These are phyloP conservation scores for Mastigias papua DNA, from an alignment of 30 jellyfish, hydroid and myxozoan genomes.

Conservation along the genomic window DNA sequence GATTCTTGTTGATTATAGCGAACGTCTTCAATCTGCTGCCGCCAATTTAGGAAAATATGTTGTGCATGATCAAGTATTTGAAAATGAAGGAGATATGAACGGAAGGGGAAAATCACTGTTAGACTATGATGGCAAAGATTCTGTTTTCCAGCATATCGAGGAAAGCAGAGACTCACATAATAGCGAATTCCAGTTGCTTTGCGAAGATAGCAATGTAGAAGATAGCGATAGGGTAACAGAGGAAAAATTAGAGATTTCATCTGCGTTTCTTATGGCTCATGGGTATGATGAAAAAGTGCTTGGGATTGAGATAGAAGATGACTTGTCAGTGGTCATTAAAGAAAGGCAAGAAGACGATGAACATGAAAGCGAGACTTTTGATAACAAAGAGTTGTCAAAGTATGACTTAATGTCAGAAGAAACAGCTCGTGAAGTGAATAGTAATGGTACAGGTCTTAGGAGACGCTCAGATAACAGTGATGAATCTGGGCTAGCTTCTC, in stretches of 20 bases:
- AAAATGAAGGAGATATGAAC: background rate
- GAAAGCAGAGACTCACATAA: background rate
- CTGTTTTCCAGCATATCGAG: background rate
- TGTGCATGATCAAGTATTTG: background rate
- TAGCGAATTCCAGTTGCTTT: background rate
- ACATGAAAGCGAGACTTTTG: background rate
- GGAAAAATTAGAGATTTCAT: background rate
- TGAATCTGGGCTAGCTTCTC: slow-evolving; percentile 56
- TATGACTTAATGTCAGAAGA: background rate
- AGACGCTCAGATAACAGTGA: slow-evolving; percentile 43
- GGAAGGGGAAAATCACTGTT: background rate
- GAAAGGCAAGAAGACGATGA: background rate
- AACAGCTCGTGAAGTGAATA: background rate
- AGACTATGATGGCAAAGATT: background rate
- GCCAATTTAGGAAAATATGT: background rate
- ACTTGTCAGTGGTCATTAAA: background rate
- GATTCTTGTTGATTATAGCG: background rate
- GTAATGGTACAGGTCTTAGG: background rate
- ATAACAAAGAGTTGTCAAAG: background rate
- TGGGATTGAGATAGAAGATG: background rate
- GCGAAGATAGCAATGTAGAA: background rate
- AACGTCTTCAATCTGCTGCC: background rate
- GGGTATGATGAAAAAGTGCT: background rate
- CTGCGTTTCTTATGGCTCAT: background rate
- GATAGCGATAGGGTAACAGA: background rate